Evolutionary conservation across 2,888 invertebrate species (phyloP).

Genomic region (Amorpha juglandis): DNA sequence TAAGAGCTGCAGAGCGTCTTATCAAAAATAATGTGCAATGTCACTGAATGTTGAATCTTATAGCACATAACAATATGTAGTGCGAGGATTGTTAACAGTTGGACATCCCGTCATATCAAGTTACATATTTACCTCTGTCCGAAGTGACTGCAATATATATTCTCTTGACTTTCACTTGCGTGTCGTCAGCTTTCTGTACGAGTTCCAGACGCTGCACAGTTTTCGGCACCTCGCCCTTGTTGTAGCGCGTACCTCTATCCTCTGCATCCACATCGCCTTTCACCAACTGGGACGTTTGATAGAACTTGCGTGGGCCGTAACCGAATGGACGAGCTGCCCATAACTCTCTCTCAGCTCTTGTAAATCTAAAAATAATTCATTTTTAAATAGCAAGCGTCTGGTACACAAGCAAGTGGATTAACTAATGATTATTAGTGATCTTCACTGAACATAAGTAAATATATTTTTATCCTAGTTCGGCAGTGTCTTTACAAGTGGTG

Average conservation of each 20-base stretch:
- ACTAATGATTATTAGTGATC: neutral
- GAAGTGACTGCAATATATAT: slow-evolving; percentile 89
- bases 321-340: slow-evolving; percentile 89
- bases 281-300: slow-evolving; percentile 68
- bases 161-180: slow-evolving; percentile 54
- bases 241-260: slow-evolving; percentile 29
- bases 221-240: slow-evolving; percentile 41
- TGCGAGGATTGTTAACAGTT: too few relatives aligned
- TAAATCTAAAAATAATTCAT: slow-evolving; percentile 81
- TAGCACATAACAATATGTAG: too few relatives aligned
- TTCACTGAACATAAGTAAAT: neutral
- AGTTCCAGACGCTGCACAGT: slow-evolving; percentile 76
- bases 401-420: neutral
- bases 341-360: slow-evolving; percentile 89
- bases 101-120: too few relatives aligned
- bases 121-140: slow-evolving; percentile 81
- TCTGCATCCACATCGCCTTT: slow-evolving; percentile 52
- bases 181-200: slow-evolving; percentile 56
- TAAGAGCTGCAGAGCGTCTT: too few relatives aligned
- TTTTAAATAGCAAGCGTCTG: too few relatives aligned
- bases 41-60: neutral
- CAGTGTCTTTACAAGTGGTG: too few relatives aligned
- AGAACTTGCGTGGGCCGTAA: slow-evolving; percentile 88
- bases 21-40: neutral
- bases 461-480: too few relatives aligned